These are phyloP conservation scores for Peromyscus maniculatus DNA, from an alignment of 2,113 vertebrate genomes.

Conservation along the genomic window DNA sequence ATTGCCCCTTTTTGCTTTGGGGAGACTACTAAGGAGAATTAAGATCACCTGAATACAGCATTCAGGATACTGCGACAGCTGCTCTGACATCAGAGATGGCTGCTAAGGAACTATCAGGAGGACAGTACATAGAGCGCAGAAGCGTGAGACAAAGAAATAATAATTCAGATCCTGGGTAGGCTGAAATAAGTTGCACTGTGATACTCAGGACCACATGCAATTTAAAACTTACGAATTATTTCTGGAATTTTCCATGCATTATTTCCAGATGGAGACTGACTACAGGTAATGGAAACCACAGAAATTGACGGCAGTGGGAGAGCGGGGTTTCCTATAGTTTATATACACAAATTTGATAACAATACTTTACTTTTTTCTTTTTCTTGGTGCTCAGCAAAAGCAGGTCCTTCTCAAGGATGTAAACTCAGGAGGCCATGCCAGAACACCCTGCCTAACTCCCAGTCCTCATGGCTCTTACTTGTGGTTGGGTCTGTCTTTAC, in stretches of 20 bases:
- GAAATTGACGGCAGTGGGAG: not conserved
- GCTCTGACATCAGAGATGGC: not conserved
- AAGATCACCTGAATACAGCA: not conserved
- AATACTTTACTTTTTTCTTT: not conserved
- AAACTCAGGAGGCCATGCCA: not conserved
- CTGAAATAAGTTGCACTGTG: not conserved
- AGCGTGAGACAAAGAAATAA: not conserved
- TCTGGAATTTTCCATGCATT: conserved; percentile 13
- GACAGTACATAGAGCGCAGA: not conserved
- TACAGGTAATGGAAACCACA: not conserved
- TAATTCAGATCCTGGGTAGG: not conserved
- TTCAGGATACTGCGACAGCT: not conserved
- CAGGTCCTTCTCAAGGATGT: not conserved
- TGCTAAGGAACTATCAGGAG: not conserved
- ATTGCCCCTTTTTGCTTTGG: not conserved
- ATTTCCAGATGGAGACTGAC: not conserved
- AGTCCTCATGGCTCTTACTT: not conserved
- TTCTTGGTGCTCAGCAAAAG: conserved; percentile 40
- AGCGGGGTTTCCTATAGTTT: not conserved
- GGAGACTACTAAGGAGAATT: not conserved
- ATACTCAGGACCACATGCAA: not conserved
- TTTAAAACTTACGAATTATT: not conserved
- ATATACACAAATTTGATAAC: conserved; percentile 10
- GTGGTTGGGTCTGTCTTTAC: not conserved
- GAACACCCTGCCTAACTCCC: not conserved